Percentiles rank a stretch among this genome's conserved stretches.
phyloP scores from a whole-genome alignment of 2,888 invertebrate genomes.

The Acanthosepion lycidas region DNA sequence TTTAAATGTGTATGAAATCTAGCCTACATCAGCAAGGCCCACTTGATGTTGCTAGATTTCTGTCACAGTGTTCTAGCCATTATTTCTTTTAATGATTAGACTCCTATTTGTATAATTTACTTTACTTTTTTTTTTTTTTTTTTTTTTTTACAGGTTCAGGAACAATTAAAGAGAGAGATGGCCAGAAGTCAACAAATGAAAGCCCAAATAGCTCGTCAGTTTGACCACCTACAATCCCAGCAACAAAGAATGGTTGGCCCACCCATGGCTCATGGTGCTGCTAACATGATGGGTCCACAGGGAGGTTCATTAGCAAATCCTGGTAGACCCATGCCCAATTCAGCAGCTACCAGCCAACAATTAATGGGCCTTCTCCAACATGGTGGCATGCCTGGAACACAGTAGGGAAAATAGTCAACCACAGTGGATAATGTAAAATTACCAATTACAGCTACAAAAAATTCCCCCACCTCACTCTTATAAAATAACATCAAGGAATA shows the following conservation, averaged over 20 bases:
- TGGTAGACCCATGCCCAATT: background rate
- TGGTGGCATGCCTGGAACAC: constrained; percentile 6
- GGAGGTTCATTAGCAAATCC: constrained; percentile 10
- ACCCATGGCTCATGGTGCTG: constrained; percentile 25
- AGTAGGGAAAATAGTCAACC: constrained; percentile 6
- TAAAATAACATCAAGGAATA: too few relatives aligned
- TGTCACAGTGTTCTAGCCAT: background rate
- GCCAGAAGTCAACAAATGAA: constrained; percentile 46
- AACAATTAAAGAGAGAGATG: constrained; percentile 48
- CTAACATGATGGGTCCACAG: constrained; percentile 34
- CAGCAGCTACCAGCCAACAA: constrained; percentile 35
- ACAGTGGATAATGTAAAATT: background rate
- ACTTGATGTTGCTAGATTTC: background rate
- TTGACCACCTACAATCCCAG: constrained; percentile 41
- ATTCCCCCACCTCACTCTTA: background rate
- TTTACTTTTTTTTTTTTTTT: background rate
- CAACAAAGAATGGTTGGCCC: constrained; percentile 23
- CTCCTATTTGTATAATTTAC: too few relatives aligned
- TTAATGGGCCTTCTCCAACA: constrained; percentile 38
- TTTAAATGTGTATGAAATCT: too few relatives aligned
- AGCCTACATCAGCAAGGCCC: background rate
- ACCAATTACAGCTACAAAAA: background rate
- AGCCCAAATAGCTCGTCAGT: constrained; percentile 46
- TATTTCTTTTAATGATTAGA: background rate
- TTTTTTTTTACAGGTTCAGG: constrained; percentile 12